Base-by-base conservation (phyloP, 2,113 vertebrate species). In the Zootoca vivipara region DNA sequence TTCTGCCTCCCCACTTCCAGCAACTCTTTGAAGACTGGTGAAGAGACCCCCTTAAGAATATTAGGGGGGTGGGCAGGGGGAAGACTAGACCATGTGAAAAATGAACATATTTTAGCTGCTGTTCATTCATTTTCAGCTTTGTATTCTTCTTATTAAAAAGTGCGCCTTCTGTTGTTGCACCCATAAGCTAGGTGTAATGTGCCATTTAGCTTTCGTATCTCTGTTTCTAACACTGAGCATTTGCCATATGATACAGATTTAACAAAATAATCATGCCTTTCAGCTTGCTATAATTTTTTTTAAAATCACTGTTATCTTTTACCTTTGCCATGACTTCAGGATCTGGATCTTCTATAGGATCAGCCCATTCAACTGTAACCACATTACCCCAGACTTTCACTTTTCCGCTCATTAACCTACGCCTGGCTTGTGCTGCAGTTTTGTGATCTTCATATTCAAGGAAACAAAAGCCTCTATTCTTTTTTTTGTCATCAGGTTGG, bases 291-390 rank as follows among this genome's bases (percentile, higher is more conserved):
- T 56, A 72, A 15, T 28, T 83, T 18, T 74, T 35, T 56, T 85
- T 80, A 46, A 46, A 46, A 52, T 52, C 46, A 52, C 46, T 46
- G 46, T 52, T 52, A 10, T 91, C 70, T 56, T 90, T 97, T 97
- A 99, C 99, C 98, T 99, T 99, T 89, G 99, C 98, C 99, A 99
- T 99, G 92, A 99, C 98, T 95, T 99, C 99, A 1, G 99, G 99
- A 96, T 99, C 99, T 0, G 99, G 99, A 94, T 99, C 99, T 96
- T 99, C 99, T 89, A 99, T 99, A 91, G 99, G 99, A 77, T 99
- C 99, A 38, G 99, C 99, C 99, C 99, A 99, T 94, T 99, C 99
- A 93, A 99, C 99, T 0, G 99, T 99, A 93, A 99, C 99, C 94
- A 99, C 97, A 92, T 98, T 99, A 84, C 98, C 98, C 98, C 99